Conservation (phyloP, 2,888 invertebrate genomes). For the Cylloceria caligata region DNA sequence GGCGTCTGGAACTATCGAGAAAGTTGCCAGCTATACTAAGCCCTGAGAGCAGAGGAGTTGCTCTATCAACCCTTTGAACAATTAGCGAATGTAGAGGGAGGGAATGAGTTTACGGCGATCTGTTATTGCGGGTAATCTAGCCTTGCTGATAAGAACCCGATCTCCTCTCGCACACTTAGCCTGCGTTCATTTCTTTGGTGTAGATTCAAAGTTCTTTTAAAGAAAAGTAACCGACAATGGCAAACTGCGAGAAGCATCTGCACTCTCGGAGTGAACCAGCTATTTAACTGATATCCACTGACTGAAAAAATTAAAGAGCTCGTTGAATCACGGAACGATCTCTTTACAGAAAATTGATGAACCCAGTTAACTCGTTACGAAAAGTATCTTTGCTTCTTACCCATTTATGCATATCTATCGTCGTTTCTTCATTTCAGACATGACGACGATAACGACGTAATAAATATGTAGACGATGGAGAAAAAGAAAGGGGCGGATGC, state of each 20-base stretch:
- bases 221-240: constrained; percentile 33
- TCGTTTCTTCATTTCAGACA: constrained; percentile 31
- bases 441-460: constrained; percentile 64
- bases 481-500: constrained; percentile 12
- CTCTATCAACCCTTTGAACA: constrained; percentile 56
- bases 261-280: constrained; percentile 1
- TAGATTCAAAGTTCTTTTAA: constrained; percentile 10
- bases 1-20: constrained; percentile 61
- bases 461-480: constrained; percentile 63
- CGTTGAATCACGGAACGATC: constrained; percentile 27
- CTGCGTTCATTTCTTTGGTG: constrained; percentile 36
- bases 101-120: constrained; percentile 55
- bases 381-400: neutral
- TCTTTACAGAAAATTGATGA: constrained; percentile 2
- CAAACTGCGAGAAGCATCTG: constrained; percentile 27
- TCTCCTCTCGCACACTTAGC: constrained; percentile 29
- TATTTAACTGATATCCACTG: neutral
- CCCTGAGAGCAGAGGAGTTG: constrained; percentile 10
- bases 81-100: constrained; percentile 52
- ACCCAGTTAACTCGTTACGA: constrained; percentile 32
- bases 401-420: neutral
- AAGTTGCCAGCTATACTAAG: constrained; percentile 55
- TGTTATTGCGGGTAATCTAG: constrained; percentile 68
- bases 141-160: constrained; percentile 65
- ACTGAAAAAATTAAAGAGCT: constrained; percentile 41